Conservation (phyloP, 2,797 vertebrate genomes). For the Phrynocephalus guinanensis region DNA sequence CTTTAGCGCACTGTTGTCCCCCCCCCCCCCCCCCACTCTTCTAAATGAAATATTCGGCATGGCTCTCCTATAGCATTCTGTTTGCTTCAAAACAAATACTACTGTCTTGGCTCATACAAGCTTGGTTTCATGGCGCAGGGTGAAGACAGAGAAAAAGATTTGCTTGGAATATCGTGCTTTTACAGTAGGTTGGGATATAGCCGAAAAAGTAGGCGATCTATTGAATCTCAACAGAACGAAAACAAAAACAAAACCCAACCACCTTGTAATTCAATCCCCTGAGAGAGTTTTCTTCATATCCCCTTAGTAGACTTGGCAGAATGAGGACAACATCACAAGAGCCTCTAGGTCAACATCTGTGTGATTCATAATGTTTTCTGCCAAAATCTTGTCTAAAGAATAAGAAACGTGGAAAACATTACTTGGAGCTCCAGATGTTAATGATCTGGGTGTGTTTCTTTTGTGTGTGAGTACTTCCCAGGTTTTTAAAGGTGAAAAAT, state of each 20-base stretch:
- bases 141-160: neutral
- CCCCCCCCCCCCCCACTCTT: neutral
- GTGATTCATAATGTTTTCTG: constrained; percentile 30
- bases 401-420: constrained; percentile 26
- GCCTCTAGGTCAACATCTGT: constrained; percentile 26
- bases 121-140: constrained; percentile 1
- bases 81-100: constrained; percentile 2
- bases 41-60: neutral
- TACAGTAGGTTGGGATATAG: constrained; percentile 23
- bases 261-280: constrained; percentile 1
- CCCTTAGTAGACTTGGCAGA: constrained; percentile 41
- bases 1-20: neutral
- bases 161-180: neutral
- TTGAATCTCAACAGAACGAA: neutral
- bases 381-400: constrained; percentile 31
- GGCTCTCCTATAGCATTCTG: neutral
- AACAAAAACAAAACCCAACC: neutral
- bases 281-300: constrained; percentile 24
- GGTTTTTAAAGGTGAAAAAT: constrained; percentile 39
- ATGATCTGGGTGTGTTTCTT: constrained; percentile 46
- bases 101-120: constrained; percentile 2
- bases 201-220: constrained; percentile 10
- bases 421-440: constrained; percentile 37
- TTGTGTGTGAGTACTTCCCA: constrained; percentile 32
- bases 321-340: constrained; percentile 35